Conservation (phyloP, 2,888 invertebrate species). For the Andrena camellia region DNA sequence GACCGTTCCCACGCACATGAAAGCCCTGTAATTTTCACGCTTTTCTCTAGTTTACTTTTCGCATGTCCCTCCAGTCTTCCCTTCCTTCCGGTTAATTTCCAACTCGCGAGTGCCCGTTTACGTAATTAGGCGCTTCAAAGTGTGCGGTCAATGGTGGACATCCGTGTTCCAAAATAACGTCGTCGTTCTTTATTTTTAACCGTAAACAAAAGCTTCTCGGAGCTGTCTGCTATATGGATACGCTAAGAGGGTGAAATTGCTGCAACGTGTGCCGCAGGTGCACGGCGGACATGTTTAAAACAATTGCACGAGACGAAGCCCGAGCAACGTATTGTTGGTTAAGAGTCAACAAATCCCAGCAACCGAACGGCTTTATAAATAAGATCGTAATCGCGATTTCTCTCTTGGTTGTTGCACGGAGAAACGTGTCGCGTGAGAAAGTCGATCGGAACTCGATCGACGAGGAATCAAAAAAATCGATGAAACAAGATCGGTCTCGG, state of each 20-base stretch:
- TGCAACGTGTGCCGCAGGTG: background rate
- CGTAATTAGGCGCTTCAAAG: conserved; percentile 34
- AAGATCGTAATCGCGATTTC: conserved; percentile 43
- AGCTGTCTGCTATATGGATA: conserved; percentile 35
- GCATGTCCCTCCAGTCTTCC: background rate
- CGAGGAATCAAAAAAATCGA: conserved; percentile 35
- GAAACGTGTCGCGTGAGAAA: conserved; percentile 50
- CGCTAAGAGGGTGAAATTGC: background rate
- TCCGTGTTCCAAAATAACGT: conserved; percentile 72
- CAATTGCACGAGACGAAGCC: background rate
- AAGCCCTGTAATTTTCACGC: background rate
- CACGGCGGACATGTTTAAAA: conserved; percentile 4
- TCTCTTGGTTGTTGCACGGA: background rate
- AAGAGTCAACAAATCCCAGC: conserved; percentile 18
- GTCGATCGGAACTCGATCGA: conserved; percentile 46
- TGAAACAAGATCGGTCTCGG: conserved; percentile 46
- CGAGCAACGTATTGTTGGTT: conserved; percentile 28
- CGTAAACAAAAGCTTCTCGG: conserved; percentile 56
- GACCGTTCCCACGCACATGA: background rate
- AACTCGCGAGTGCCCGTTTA: background rate
- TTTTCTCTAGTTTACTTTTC: background rate
- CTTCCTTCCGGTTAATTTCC: conserved; percentile 4
- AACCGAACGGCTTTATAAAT: conserved; percentile 40
- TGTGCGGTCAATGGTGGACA: conserved; percentile 65
- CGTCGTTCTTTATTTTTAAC: conserved; percentile 72